Percentiles rank a stretch among this genome's conserved stretches.
Conservation (phyloP, 2,113 vertebrate species). For the Phodopus roborovskii region DNA sequence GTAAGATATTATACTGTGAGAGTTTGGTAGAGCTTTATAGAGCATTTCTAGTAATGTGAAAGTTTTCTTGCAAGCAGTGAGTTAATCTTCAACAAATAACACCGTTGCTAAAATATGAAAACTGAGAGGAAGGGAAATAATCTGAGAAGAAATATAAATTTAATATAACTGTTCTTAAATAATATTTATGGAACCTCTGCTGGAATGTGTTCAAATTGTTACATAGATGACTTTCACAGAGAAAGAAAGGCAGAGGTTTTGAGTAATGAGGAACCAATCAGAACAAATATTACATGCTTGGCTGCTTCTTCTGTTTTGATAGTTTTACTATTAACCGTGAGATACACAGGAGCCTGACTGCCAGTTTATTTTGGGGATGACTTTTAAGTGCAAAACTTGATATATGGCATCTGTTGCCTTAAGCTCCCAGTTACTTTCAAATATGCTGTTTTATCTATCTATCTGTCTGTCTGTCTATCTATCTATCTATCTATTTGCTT, state of each 20-base stretch:
- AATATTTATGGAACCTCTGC: neutral
- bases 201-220: neutral
- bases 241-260: neutral
- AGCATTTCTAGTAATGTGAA: neutral
- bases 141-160: neutral
- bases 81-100: neutral
- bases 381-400: neutral
- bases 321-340: neutral
- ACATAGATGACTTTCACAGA: neutral
- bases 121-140: neutral
- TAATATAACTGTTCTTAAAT: neutral
- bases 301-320: neutral
- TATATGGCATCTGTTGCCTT: neutral
- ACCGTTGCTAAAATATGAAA: constrained; percentile 13
- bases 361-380: neutral
- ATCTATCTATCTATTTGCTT: neutral
- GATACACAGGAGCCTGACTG: neutral
- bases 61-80: neutral
- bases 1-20: neutral
- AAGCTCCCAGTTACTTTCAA: constrained; percentile 34
- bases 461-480: neutral
- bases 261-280: neutral
- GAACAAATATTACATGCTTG: neutral
- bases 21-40: neutral
- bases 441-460: neutral